Evolutionary conservation across 1,140 invertebrate species (phyloP).

Genomic region (Scaptomyza pallida): DNA sequence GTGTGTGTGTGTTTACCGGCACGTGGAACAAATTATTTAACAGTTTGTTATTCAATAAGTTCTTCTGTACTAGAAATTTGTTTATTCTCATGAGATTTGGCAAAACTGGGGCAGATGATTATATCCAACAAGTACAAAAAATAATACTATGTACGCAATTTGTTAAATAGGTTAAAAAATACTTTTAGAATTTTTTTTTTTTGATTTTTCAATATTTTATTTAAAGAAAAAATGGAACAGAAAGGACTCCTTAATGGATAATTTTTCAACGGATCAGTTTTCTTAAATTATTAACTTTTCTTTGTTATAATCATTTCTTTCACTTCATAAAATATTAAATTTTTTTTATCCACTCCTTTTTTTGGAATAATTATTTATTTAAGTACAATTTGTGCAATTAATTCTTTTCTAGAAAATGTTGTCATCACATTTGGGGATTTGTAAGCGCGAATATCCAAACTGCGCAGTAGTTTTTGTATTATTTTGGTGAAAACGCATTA

Average conservation of each 20-base stretch:
- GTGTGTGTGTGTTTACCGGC: neutral
- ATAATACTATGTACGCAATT: too few species aligned
- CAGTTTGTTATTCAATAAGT: neutral
- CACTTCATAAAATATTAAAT: too few species aligned
- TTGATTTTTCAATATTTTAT: too few species aligned
- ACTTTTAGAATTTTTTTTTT: neutral
- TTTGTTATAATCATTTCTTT: too few species aligned
- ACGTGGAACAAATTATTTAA: neutral
- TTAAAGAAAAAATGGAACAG: too few species aligned
- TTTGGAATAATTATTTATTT: neutral
- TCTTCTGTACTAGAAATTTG: too few species aligned
- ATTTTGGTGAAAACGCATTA: slow-evolving; percentile 31
- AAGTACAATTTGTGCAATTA: neutral
- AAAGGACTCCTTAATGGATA: too few species aligned
- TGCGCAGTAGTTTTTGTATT: slow-evolving; percentile 24
- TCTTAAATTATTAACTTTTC: too few species aligned
- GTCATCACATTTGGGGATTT: slow-evolving; percentile 33
- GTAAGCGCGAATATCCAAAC: neutral
- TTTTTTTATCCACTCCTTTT: neutral
- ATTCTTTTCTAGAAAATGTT: neutral
- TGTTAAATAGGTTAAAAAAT: neutral
- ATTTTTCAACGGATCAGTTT: too few species aligned
- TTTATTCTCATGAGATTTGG: neutral
- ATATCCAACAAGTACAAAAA: too few species aligned
- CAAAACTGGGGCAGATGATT: neutral